These are phyloP conservation scores for Caenorhabditis sp. DNA, from an alignment of 2,888 invertebrate species.

Conservation along the genomic window DNA sequence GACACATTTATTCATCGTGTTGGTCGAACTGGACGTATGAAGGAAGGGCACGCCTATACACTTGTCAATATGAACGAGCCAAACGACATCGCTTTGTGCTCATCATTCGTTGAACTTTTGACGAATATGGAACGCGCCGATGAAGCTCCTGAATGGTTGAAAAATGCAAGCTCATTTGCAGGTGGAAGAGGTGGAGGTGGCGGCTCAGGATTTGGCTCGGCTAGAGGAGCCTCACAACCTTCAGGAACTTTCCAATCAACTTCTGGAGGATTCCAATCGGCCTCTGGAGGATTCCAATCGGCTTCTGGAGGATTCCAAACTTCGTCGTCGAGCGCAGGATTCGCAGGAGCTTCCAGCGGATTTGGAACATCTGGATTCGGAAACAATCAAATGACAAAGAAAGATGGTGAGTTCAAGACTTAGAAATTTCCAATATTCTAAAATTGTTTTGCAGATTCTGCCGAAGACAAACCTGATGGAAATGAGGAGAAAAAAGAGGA, in stretches of 20 bases:
- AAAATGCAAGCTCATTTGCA: neutral
- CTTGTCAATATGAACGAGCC: constrained; percentile 35
- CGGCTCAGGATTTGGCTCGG: neutral
- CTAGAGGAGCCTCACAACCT: too few relatives aligned
- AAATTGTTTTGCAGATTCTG: neutral
- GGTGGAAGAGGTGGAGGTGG: neutral
- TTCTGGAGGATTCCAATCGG: neutral
- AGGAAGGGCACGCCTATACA: constrained; percentile 47
- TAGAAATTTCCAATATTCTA: neutral
- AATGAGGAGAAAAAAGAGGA: neutral
- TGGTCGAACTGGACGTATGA: constrained; percentile 74
- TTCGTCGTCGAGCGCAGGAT: too few relatives aligned
- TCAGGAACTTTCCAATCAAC: neutral
- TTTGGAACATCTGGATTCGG: neutral
- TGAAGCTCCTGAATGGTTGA: neutral
- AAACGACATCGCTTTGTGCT: constrained; percentile 17
- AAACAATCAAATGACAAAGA: neutral
- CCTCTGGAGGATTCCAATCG: neutral
- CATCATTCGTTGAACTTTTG: constrained; percentile 38
- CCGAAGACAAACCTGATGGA: neutral
- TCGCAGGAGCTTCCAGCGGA: neutral
- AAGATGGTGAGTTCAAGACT: neutral
- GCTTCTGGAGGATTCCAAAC: neutral
- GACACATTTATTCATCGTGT: constrained; percentile 73
- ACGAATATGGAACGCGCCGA: neutral